Conservation (phyloP, 2,113 vertebrate genomes). For the zebrafish (Danio rerio) region GRCz12tu NC_133199.1:41587001-41587500, state of each 20-base stretch:
- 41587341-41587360: constrained; percentile 75
- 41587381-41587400: constrained; percentile 65
- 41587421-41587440: background rate
- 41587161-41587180: background rate
- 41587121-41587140: background rate
- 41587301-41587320: constrained; percentile 75
- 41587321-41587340: constrained; percentile 75
- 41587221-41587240: constrained; percentile 51
- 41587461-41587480: background rate
- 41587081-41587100: background rate
- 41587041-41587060: background rate
- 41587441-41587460: background rate
- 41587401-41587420: background rate
- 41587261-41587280: constrained; percentile 80
- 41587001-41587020: background rate
- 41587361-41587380: constrained; percentile 75
- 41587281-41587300: constrained; percentile 81
- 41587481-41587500: no score
- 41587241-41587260: constrained; percentile 50
- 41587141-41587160: background rate
- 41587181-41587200: background rate
- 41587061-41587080: background rate
- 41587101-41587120: background rate
- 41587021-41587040: background rate
- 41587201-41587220: constrained; percentile 11